Base-by-base conservation (phyloP, 2,888 invertebrate species). In the Busseola fusca region DNA sequence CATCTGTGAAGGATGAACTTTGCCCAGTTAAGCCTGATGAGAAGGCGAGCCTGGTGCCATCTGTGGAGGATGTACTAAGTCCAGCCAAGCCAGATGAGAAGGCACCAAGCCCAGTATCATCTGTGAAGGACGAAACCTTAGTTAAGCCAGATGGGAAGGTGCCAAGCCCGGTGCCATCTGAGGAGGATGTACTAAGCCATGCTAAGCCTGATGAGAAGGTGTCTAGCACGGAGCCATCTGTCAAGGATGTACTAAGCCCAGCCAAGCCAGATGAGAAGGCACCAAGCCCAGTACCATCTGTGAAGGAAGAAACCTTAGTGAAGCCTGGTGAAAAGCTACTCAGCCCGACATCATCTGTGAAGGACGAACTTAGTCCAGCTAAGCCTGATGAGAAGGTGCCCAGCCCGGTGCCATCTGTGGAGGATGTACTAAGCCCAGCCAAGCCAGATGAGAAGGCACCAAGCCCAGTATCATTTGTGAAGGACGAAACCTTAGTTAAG, bases 131-230 rank as follows among this genome's bases (percentile, higher is more conserved):
- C n/a, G n/a, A n/a, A n/a, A n/a, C n/a, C n/a, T n/a, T n/a, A n/a
- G n/a, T n/a, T n/a, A n/a, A n/a, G n/a, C n/a, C n/a, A n/a, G n/a
- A n/a, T n/a, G n/a, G n/a, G n/a, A n/a, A n/a, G n/a, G n/a, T n/a
- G n/a, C n/a, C n/a, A n/a, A n/a, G n/a, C n/a, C n/a, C n/a, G n/a
- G n/a, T n/a, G n/a, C n/a, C n/a, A n/a, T n/a, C n/a, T n/a, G n/a
- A n/a, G n/a, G n/a, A n/a, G n/a, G n/a, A n/a, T n/a, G n/a, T n/a
- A n/a, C n/a, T n/a, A n/a, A n/a, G n/a, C n/a, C n/a, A n/a, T n/a
- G 18, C 18, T 3, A 76, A 76, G 25, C 50, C 34, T 14, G 79
- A 76, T 0, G 69, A 69, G 0, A 63, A 56, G 10, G 0, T 3
- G 0, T 37, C 16, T 0, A 62, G 25, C 27, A 1, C 58, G 34